phyloP scores from a whole-genome alignment of 30 jellyfish, hydroid and myxozoan species.

The Catostylus mosaicus region DNA sequence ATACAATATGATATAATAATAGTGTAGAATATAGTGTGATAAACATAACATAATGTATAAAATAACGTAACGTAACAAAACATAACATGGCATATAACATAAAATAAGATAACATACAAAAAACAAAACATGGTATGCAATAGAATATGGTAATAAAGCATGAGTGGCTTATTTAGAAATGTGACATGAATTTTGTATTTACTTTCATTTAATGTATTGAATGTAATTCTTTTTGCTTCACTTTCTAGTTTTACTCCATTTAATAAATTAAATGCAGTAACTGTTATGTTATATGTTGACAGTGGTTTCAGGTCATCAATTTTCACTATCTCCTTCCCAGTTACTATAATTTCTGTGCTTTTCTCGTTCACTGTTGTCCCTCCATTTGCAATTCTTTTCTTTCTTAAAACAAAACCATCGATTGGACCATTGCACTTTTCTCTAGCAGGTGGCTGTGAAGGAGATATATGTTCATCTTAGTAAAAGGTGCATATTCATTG shows the following conservation, averaged over 20 bases:
- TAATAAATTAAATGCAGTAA: conserved; percentile 33
- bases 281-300: conserved; percentile 27
- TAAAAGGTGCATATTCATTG: too few relatives aligned
- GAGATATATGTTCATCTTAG: not conserved
- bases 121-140: too few relatives aligned
- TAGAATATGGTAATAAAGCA: too few relatives aligned
- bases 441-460: conserved; percentile 55
- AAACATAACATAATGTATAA: too few relatives aligned
- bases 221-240: not conserved
- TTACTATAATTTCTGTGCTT: not conserved
- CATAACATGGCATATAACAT: too few relatives aligned
- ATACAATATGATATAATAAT: too few relatives aligned
- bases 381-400: conserved; percentile 23
- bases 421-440: conserved; percentile 62
- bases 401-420: conserved; percentile 37
- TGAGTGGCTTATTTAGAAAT: too few relatives aligned
- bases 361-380: conserved; percentile 11
- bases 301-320: conserved; percentile 26
- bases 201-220: conserved; percentile 37
- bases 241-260: conserved; percentile 14
- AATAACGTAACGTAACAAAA: too few relatives aligned
- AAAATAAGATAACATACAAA: too few relatives aligned
- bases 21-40: not conserved
- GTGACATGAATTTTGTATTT: not conserved
- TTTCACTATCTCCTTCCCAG: conserved; percentile 16